phyloP scores from a whole-genome alignment of 2,888 invertebrate species.

The Eurytoma californica region DNA sequence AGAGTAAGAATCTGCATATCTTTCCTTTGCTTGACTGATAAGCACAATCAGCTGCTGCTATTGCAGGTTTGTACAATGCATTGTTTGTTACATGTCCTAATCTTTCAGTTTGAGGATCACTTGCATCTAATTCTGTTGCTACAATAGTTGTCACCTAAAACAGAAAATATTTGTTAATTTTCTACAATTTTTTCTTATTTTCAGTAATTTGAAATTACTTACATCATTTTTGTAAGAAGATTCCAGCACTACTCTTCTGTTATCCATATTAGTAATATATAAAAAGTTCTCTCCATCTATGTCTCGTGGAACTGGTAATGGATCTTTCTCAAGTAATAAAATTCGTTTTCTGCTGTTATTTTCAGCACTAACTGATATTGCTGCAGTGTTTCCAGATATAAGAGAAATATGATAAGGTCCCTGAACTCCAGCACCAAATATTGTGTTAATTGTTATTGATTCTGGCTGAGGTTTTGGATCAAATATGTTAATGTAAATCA shows the following conservation, averaged over 20 bases:
- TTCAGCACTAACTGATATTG: slow-evolving; percentile 68
- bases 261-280: slow-evolving; percentile 69
- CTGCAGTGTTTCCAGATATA: slow-evolving; percentile 67
- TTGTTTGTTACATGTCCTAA: slow-evolving; percentile 58
- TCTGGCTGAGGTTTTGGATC: slow-evolving; percentile 65
- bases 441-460: slow-evolving; percentile 69
- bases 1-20: slow-evolving; percentile 81
- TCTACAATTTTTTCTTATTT: neutral
- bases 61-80: slow-evolving; percentile 74
- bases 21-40: slow-evolving; percentile 74
- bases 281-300: slow-evolving; percentile 70
- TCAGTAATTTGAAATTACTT: slow-evolving; percentile 54
- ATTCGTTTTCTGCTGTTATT: slow-evolving; percentile 72
- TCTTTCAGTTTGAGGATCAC: slow-evolving; percentile 42
- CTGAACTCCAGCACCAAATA: slow-evolving; percentile 70
- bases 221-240: slow-evolving; percentile 74
- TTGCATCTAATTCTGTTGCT: slow-evolving; percentile 63
- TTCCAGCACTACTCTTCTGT: slow-evolving; percentile 73
- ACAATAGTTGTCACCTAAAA: slow-evolving; percentile 67
- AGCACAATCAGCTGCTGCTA: slow-evolving; percentile 77
- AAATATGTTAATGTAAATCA: slow-evolving; percentile 80
- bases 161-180: slow-evolving; percentile 32
- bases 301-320: slow-evolving; percentile 71
- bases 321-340: slow-evolving; percentile 66
- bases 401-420: slow-evolving; percentile 68